phyloP scores from a whole-genome alignment of 2,113 vertebrate genomes.

The Lethenteron reissneri region DNA sequence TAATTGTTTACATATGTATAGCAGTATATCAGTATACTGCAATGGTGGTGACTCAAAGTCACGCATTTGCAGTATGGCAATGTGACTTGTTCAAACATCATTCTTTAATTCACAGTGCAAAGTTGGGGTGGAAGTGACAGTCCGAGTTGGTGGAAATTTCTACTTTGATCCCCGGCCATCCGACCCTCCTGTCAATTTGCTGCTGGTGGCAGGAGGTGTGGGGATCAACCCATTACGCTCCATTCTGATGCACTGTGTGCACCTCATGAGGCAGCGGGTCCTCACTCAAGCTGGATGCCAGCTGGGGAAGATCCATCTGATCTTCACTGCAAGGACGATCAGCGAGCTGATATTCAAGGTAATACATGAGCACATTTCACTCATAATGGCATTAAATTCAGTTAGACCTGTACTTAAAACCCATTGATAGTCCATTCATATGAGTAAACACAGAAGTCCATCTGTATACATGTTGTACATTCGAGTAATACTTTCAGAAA shows the following conservation, averaged over 20 bases:
- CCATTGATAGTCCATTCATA: neutral
- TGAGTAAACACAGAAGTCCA: neutral
- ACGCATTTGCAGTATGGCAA: neutral
- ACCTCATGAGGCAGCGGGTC: conserved; percentile 29
- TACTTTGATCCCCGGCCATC: conserved; percentile 56
- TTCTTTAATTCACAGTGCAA: conserved; percentile 29
- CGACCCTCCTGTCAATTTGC: conserved; percentile 37
- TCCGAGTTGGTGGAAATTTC: conserved; percentile 74
- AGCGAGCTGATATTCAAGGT: conserved; percentile 74
- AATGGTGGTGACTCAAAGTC: neutral
- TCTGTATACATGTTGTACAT: neutral
- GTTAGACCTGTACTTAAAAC: neutral
- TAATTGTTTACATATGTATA: conserved; percentile 7
- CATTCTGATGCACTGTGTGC: conserved; percentile 47
- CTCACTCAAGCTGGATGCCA: conserved; percentile 19
- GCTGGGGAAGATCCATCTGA: conserved; percentile 36
- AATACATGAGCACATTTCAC: conserved; percentile 7
- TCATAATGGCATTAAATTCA: neutral
- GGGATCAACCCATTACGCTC: conserved; percentile 89
- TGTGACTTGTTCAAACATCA: neutral
- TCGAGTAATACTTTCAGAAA: neutral
- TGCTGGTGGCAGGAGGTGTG: conserved; percentile 70
- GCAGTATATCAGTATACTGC: conserved; percentile 10
- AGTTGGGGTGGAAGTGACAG: conserved; percentile 42
- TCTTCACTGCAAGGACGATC: conserved; percentile 55